phyloP scores from a whole-genome alignment of 2,113 vertebrate genomes.

The Cricetomys ansorgei region DNA sequence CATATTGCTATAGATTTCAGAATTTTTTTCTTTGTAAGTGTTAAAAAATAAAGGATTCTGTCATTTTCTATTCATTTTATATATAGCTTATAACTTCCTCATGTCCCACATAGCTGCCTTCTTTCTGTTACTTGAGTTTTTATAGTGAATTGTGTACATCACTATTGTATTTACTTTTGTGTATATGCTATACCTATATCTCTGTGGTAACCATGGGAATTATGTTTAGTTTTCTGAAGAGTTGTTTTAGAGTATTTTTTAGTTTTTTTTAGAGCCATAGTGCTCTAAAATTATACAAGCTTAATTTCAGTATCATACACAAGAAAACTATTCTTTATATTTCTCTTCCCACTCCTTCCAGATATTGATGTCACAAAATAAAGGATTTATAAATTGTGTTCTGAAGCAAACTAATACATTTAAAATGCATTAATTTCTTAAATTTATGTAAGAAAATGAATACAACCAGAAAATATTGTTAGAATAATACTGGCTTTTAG shows the following conservation, averaged over 20 bases:
- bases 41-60: background rate
- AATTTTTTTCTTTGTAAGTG: background rate
- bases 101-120: background rate
- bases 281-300: background rate
- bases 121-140: background rate
- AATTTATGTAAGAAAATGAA: background rate
- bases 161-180: background rate
- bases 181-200: background rate
- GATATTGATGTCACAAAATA: background rate
- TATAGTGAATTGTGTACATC: background rate
- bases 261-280: no score
- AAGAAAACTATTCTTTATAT: background rate
- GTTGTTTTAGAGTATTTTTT: no score
- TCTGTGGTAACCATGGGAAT: slow-evolving; percentile 7
- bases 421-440: background rate
- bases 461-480: background rate
- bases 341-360: background rate
- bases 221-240: slow-evolving; percentile 10
- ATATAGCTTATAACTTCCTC: background rate
- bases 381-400: background rate
- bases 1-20: background rate
- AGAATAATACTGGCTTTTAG: background rate
- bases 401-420: background rate
- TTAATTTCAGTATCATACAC: background rate
- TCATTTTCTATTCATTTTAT: background rate